Conservation (phyloP, 2,797 vertebrate genomes). For the Microctenopoma steveboyesi region DNA sequence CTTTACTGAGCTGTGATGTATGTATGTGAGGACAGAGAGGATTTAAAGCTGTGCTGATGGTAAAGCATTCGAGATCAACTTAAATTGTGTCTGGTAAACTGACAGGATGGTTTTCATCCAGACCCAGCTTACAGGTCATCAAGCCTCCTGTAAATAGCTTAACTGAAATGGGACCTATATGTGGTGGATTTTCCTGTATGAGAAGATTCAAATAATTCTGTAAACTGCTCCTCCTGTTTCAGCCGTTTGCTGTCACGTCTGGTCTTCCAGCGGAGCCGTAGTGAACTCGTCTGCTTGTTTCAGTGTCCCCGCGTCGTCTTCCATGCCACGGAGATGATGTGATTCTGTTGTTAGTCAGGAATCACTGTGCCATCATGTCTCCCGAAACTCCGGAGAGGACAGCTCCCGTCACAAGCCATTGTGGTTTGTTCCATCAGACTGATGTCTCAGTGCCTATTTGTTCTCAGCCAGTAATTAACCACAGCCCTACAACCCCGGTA, state of each 20-base stretch:
- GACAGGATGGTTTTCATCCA: not conserved
- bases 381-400: conserved; percentile 68
- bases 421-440: conserved; percentile 72
- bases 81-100: not conserved
- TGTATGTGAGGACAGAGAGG: not conserved
- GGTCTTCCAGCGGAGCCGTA: conserved; percentile 22
- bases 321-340: conserved; percentile 63
- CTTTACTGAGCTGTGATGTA: not conserved
- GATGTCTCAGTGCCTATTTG: conserved; percentile 72
- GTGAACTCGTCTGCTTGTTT: conserved; percentile 66
- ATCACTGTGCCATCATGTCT: conserved; percentile 65
- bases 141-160: conserved; percentile 47
- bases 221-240: conserved; percentile 21
- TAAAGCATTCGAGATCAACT: not conserved
- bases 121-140: conserved; percentile 25
- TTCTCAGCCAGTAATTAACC: conserved; percentile 79
- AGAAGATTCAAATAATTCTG: conserved; percentile 31
- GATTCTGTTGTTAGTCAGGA: conserved; percentile 65
- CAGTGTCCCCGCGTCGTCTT: conserved; percentile 51
- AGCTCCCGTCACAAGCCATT: conserved; percentile 72
- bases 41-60: not conserved
- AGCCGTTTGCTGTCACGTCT: conserved; percentile 50
- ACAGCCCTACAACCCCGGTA: conserved; percentile 71
- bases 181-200: conserved; percentile 22
- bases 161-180: conserved; percentile 49